These are phyloP conservation scores for Nemurella pictetii DNA, from an alignment of 2,888 invertebrate species.

Conservation along the genomic window DNA sequence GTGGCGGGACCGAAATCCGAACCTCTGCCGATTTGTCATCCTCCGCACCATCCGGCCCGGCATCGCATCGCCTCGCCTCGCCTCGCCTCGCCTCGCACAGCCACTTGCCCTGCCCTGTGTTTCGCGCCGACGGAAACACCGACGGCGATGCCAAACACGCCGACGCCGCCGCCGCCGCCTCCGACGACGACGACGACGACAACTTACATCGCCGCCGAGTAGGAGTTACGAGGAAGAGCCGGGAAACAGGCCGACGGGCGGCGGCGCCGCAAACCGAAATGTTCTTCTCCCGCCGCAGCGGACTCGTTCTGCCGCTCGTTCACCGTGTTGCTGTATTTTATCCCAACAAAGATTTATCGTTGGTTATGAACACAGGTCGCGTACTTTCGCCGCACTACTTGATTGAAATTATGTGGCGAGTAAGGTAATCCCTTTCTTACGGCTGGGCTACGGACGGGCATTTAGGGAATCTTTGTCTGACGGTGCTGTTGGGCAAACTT, in stretches of 20 bases:
- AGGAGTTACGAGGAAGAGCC: conserved; percentile 15
- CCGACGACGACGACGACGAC: not conserved
- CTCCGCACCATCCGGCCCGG: conserved; percentile 2
- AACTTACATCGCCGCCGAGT: conserved; percentile 13
- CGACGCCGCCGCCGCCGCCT: not conserved
- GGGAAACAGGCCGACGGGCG: not conserved
- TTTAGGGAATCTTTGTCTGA: not conserved
- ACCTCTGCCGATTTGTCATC: conserved; percentile 39
- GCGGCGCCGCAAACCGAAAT: not conserved
- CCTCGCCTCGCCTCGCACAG: not conserved
- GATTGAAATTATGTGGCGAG: conserved; percentile 6
- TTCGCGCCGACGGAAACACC: not conserved
- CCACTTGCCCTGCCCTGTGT: not conserved
- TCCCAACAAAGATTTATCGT: conserved; percentile 21
- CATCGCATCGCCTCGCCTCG: not conserved
- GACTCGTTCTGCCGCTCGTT: not conserved
- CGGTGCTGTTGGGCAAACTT: not conserved
- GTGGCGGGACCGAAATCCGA: conserved; percentile 40
- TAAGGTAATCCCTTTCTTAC: conserved; percentile 5
- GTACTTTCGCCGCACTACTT: not conserved
- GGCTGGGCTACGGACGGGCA: not conserved
- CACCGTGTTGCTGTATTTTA: not conserved
- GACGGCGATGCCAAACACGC: not conserved
- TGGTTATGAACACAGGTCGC: conserved; percentile 13
- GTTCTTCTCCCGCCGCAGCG: not conserved